A percentile compares a stretch with the other conserved stretches of the same genome.
Conservation (phyloP, 2,888 invertebrate species). For the Notocelia uddmanniana region DNA sequence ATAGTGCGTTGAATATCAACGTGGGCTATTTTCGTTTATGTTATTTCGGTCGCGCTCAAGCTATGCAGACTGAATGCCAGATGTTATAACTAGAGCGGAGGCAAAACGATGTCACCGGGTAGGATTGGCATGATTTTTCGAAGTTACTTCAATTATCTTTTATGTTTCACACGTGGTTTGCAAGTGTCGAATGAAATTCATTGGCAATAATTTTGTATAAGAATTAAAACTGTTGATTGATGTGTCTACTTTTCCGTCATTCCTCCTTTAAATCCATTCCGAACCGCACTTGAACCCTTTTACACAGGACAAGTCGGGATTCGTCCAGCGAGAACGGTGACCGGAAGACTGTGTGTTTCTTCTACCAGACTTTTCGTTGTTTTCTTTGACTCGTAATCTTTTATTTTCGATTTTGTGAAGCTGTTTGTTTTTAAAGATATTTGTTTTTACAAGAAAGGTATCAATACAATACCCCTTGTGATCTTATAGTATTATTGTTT, state of each 20-base stretch:
- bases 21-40: conserved; percentile 65
- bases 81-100: conserved; percentile 30
- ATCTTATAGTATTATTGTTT: conserved; percentile 46
- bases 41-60: conserved; percentile 66
- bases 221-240: not conserved
- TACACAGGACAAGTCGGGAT: conserved; percentile 79
- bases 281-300: conserved; percentile 77
- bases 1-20: conserved; percentile 65
- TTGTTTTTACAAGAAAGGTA: conserved; percentile 66
- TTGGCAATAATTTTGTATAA: not conserved
- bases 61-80: conserved; percentile 40
- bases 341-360: conserved; percentile 61
- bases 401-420: conserved; percentile 11
- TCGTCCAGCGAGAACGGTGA: conserved; percentile 62
- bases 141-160: not conserved
- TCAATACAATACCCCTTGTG: conserved; percentile 68
- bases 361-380: conserved; percentile 62
- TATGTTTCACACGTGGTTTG: conserved; percentile 28
- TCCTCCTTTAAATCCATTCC: conserved; percentile 14
- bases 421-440: not conserved
- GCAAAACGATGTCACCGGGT: conserved; percentile 38
- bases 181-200: not conserved
- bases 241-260: conserved; percentile 61
- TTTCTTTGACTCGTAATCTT: conserved; percentile 56
- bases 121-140: not conserved